Evolutionary conservation across 1,140 invertebrate species (phyloP).

Genomic region (Helicoverpa zea): DNA sequence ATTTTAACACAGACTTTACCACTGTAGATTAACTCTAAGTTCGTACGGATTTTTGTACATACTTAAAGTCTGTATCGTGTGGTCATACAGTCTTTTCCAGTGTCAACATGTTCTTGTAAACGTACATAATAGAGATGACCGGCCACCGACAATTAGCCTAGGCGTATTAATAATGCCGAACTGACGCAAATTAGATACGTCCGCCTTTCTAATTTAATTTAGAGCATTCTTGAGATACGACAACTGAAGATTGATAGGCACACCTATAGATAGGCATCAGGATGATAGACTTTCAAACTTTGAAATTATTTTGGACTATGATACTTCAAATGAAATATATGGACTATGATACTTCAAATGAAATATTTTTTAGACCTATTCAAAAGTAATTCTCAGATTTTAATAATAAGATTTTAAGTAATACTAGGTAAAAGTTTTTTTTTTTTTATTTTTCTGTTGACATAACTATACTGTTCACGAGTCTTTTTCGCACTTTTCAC

Average conservation of each 20-base stretch:
- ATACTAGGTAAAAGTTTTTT: no score
- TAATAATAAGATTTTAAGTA: no score
- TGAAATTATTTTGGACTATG: not conserved
- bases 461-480: no score
- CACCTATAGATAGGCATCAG: conserved; percentile 35
- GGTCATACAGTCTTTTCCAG: conserved; percentile 57
- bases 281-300: conserved; percentile 31
- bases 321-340: no score
- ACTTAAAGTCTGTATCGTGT: not conserved
- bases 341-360: no score
- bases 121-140: conserved; percentile 73
- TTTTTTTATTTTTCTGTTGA: no score
- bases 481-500: no score
- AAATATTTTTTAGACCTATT: no score
- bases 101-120: conserved; percentile 47
- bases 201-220: conserved; percentile 83
- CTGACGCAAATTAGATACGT: conserved; percentile 71
- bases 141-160: conserved; percentile 79
- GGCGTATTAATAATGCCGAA: conserved; percentile 76
- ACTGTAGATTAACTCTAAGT: no score
- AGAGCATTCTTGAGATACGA: conserved; percentile 66
- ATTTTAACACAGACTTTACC: no score
- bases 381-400: no score
- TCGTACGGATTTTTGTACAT: no score
- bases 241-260: conserved; percentile 65